These are phyloP conservation scores for Drosophila ezoana DNA, from an alignment of 2,888 invertebrate genomes.

Conservation along the genomic window DNA sequence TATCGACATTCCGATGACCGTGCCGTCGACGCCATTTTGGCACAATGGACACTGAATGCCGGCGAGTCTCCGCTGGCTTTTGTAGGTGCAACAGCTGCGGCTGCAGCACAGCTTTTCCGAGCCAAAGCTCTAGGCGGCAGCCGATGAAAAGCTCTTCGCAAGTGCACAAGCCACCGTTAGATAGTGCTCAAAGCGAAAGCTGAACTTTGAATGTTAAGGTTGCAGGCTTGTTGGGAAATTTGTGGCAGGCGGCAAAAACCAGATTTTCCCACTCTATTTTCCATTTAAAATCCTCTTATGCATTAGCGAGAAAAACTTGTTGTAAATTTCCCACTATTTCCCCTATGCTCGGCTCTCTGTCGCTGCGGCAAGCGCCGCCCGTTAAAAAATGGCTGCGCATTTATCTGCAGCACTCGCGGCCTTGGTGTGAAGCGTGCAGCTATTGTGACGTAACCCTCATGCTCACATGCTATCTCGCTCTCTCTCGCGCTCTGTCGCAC, in stretches of 20 bases:
- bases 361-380: slow-evolving; percentile 64
- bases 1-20: slow-evolving; percentile 68
- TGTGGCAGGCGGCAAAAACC: slow-evolving; percentile 1
- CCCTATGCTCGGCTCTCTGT: slow-evolving; percentile 25
- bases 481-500: neutral
- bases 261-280: slow-evolving; percentile 3
- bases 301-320: neutral
- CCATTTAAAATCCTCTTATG: slow-evolving; percentile 12
- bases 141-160: slow-evolving; percentile 44
- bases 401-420: slow-evolving; percentile 58
- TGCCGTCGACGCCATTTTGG: slow-evolving; percentile 63
- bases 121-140: slow-evolving; percentile 42
- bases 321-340: slow-evolving; percentile 71
- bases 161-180: slow-evolving; percentile 47
- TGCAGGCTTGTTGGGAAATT: slow-evolving; percentile 34
- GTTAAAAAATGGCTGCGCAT: slow-evolving; percentile 77
- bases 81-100: slow-evolving; percentile 60
- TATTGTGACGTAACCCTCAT: slow-evolving; percentile 9
- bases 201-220: slow-evolving; percentile 17
- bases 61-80: neutral
- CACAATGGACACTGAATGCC: too few relatives aligned
- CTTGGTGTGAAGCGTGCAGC: slow-evolving; percentile 48
- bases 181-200: slow-evolving; percentile 41
- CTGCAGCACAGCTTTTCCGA: slow-evolving; percentile 40
- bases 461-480: slow-evolving; percentile 30